Conservation (phyloP, 2,888 invertebrate genomes). For the Meliscaeva auricollis region DNA sequence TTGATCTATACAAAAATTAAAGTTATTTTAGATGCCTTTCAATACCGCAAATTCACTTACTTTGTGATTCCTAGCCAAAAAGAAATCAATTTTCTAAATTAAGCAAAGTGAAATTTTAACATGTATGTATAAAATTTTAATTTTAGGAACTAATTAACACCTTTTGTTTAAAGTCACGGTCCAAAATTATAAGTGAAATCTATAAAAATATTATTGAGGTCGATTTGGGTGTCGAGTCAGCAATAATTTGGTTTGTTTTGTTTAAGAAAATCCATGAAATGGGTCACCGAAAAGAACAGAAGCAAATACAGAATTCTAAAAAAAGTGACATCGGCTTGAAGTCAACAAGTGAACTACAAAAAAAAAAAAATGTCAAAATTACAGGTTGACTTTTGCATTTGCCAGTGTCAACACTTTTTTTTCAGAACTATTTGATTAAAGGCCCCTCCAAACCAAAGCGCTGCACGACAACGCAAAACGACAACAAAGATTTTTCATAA, state of each 20-base stretch:
- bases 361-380: too few species aligned
- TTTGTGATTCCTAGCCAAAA: neutral
- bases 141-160: constrained; percentile 16
- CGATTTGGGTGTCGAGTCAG: constrained; percentile 64
- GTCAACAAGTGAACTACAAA: constrained; percentile 6
- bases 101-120: constrained; percentile 2
- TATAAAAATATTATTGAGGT: constrained; percentile 52
- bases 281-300: constrained; percentile 32
- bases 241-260: constrained; percentile 27
- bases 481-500: too few species aligned
- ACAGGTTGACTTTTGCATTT: too few species aligned
- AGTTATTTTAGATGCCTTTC: neutral
- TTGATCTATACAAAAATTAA: constrained; percentile 25
- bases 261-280: constrained; percentile 42
- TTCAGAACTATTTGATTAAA: too few species aligned
- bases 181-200: constrained; percentile 32
- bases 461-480: too few species aligned
- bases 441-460: too few species aligned
- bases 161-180: neutral
- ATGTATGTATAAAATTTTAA: neutral
- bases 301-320: constrained; percentile 5
- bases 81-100: constrained; percentile 6
- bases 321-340: neutral
- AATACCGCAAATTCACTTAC: neutral
- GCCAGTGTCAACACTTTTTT: too few species aligned